Evolutionary conservation across 2,113 vertebrate genomes (phyloP), one percentile per base, ranked within the genome.

Genomic region (Raja brachyura): DNA sequence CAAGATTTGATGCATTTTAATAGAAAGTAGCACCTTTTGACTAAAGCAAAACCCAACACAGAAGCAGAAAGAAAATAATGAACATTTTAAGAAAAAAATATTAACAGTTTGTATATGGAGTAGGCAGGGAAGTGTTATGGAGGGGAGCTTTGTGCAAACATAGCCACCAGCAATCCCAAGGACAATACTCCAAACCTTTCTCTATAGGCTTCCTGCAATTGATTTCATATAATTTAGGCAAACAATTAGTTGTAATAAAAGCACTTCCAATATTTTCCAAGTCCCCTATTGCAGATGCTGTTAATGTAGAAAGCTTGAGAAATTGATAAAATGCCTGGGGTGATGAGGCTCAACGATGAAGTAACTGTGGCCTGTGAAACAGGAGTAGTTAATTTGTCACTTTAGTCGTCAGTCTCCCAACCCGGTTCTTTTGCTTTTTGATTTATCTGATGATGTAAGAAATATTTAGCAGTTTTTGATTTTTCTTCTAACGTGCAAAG

Each of bases 311-410:
- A 39, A 31, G n/a, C 61, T 63, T 20, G 22, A 33, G n/a, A 33
- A 90, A 90, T 54, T 92, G 90, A 68, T 92, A 70, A 92, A 73
- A 39, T 73, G 33, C 66, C 68, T 28, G 3, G 25, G 20, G 68
- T 13, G 18, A 90, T 25, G 61, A 68, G 63, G 39, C 13, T 70
- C 63, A 11, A 2, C 4, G 88, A 86, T 39, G 31, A 73, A 92
- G 88, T 73, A 73, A 73, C 66, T 73, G 14, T 70, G 20, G 8
- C 66, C 88, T 90, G 56, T 92, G 88, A 68, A 92, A 92, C 39
- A 92, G 4, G 16, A 61, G 56, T n/a, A 28, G 59, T 61, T 86
- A 86, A 86, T 70, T 73, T 48, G 68, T 73, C 66, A 48, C 88
- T 68, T 14, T 20, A 70, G 63, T 18, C 20, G 33, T 39, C n/a